Evolutionary conservation across 1,140 invertebrate species (phyloP).

Genomic region (Drosophila quadrilineata): DNA sequence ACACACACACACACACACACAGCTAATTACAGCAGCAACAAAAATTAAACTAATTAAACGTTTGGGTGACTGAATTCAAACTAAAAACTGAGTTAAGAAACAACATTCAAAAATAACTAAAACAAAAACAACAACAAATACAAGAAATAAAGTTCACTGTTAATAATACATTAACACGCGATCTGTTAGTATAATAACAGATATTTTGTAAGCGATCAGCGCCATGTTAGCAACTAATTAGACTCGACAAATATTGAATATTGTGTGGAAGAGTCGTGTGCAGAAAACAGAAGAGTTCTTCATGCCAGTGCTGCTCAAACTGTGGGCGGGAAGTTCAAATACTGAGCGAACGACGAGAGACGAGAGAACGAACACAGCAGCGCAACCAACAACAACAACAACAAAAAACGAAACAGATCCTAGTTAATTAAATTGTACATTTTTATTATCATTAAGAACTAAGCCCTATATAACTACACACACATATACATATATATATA

Average conservation of each 20-base stretch:
- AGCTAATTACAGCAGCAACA: conserved; percentile 19
- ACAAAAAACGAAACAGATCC: conserved; percentile 51
- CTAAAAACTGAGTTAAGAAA: neutral
- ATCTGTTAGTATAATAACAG: conserved; percentile 51
- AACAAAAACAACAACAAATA: conserved; percentile 21
- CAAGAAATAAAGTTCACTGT: conserved; percentile 77
- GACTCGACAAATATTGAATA: too few relatives aligned
- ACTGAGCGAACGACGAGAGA: too few relatives aligned
- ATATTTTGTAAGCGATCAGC: conserved; percentile 48
- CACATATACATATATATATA: conserved; percentile 21
- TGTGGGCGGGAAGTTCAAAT: conserved; percentile 40
- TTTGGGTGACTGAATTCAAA: conserved; percentile 32
- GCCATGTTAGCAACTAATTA: conserved; percentile 43
- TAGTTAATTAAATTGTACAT: conserved; percentile 79
- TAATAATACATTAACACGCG: conserved; percentile 62
- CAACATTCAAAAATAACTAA: conserved; percentile 6
- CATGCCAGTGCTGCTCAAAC: conserved; percentile 28
- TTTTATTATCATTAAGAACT: conserved; percentile 72
- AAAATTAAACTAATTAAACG: conserved; percentile 33
- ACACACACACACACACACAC: neutral
- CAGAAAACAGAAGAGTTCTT: neutral
- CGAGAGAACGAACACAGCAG: too few relatives aligned
- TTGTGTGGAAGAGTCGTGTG: conserved; percentile 12
- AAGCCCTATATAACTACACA: conserved; percentile 50
- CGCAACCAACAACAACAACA: conserved; percentile 17